These are phyloP conservation scores for Crotalus horridus DNA, from an alignment of 2,113 vertebrate genomes.

Conservation along the genomic window DNA sequence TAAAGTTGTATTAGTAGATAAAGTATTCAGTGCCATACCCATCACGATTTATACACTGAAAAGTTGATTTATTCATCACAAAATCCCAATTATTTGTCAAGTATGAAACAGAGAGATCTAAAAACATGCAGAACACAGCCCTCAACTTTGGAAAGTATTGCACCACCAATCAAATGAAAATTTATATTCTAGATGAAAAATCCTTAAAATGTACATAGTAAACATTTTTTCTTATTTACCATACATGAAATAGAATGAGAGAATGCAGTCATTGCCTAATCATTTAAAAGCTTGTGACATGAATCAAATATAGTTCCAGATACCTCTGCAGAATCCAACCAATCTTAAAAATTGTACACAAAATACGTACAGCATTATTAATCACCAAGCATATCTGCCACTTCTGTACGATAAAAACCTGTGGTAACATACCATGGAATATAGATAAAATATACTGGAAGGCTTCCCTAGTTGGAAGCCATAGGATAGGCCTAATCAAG, in stretches of 20 bases:
- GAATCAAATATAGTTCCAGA: background rate
- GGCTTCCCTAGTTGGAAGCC: constrained; percentile 33
- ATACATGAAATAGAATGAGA: constrained; percentile 15
- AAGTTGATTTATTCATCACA: constrained; percentile 26
- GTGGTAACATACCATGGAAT: background rate
- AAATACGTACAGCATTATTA: background rate
- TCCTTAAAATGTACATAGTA: background rate
- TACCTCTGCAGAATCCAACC: background rate
- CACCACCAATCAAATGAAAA: background rate
- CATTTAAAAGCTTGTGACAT: background rate
- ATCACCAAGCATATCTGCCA: constrained; percentile 12
- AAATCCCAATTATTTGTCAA: constrained; percentile 9
- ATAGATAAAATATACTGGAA: background rate
- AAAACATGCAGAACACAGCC: constrained; percentile 12
- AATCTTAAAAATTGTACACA: background rate
- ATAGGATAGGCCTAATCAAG: constrained; percentile 62
- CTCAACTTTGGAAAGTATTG: constrained; percentile 36
- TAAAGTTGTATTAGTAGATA: background rate
- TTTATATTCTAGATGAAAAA: background rate
- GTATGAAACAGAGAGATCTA: constrained; percentile 1
- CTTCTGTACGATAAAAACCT: constrained; percentile 27
- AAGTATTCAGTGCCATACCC: background rate
- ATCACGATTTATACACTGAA: constrained; percentile 27
- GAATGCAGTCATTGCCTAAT: background rate
- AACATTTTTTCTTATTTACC: constrained; percentile 1